Conservation (phyloP, 1,140 invertebrate genomes). For the Sycobia sp. region DNA sequence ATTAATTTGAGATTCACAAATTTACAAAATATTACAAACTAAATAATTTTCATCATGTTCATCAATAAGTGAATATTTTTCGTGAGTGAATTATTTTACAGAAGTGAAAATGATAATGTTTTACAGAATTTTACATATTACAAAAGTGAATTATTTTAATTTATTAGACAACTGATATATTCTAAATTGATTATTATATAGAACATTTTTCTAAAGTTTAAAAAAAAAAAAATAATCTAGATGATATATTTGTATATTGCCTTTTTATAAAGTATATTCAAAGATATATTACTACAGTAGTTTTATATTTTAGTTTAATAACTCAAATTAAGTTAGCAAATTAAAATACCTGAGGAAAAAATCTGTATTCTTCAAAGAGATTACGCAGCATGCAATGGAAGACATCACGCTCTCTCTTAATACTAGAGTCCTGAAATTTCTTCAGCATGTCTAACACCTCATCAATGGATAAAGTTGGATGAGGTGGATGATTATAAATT, state of each 20-base stretch:
- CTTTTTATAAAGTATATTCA: not conserved
- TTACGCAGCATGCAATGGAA: conserved; percentile 98
- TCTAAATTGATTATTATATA: too few relatives aligned
- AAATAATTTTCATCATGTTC: too few relatives aligned
- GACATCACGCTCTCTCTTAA: conserved; percentile 86
- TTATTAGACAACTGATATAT: too few relatives aligned
- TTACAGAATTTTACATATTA: too few relatives aligned
- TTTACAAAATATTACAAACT: too few relatives aligned
- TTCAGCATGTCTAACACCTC: conserved; percentile 94
- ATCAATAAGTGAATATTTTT: too few relatives aligned
- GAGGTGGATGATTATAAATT: conserved; percentile 96
- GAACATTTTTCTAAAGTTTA: too few relatives aligned
- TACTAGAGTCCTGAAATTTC: conserved; percentile 89
- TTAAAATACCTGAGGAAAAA: conserved; percentile 80
- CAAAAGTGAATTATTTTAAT: too few relatives aligned
- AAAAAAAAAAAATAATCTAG: too few relatives aligned
- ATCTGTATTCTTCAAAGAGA: conserved; percentile 97
- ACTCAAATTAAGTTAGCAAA: not conserved
- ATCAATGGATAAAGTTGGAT: conserved; percentile 89
- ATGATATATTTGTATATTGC: not conserved
- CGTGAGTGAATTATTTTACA: too few relatives aligned
- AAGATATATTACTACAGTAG: not conserved
- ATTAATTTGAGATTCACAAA: too few relatives aligned
- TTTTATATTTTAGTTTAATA: not conserved
- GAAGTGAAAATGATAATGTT: too few relatives aligned